A percentile compares a stretch with the other conserved stretches of the same genome.
Conservation (phyloP, 2,797 vertebrate species). For the Microctenopoma stevenorrisi region DNA sequence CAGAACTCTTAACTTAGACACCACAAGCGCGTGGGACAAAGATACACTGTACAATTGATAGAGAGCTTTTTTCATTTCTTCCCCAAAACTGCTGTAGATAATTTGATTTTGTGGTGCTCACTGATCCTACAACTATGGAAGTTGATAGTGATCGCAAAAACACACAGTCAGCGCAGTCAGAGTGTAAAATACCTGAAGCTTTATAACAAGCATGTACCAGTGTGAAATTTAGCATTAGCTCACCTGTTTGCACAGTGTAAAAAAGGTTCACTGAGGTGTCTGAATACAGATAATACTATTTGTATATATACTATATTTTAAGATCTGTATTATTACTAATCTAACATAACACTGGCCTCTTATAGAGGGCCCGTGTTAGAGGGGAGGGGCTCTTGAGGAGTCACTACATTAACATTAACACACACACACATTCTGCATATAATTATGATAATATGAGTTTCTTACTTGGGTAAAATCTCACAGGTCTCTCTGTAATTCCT, state of each 20-base stretch:
- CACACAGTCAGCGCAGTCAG: conserved; percentile 14
- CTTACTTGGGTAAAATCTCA: conserved; percentile 45
- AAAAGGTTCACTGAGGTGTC: neutral
- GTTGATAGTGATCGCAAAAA: conserved; percentile 31
- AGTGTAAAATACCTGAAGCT: conserved; percentile 31
- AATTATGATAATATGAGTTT: conserved; percentile 42
- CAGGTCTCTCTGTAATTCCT: conserved; percentile 42
- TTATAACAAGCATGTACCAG: conserved; percentile 25
- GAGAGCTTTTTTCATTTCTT: neutral
- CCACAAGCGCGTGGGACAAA: conserved; percentile 31
- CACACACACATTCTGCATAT: conserved; percentile 16
- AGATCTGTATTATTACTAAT: conserved; percentile 4
- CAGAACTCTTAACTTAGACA: conserved; percentile 47
- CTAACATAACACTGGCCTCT: neutral
- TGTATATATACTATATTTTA: neutral
- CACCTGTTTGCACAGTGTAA: conserved; percentile 35
- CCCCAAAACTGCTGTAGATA: neutral
- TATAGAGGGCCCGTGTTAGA: neutral
- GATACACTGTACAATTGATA: conserved; percentile 34
- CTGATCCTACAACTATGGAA: conserved; percentile 19
- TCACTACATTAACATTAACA: conserved; percentile 7
- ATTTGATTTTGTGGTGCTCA: neutral
- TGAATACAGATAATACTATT: neutral
- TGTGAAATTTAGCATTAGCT: conserved; percentile 39
- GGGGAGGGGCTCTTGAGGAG: conserved; percentile 12